Base-by-base conservation (phyloP, 2,888 invertebrate genomes). In the Caenorhabditis drosophilae region DNA sequence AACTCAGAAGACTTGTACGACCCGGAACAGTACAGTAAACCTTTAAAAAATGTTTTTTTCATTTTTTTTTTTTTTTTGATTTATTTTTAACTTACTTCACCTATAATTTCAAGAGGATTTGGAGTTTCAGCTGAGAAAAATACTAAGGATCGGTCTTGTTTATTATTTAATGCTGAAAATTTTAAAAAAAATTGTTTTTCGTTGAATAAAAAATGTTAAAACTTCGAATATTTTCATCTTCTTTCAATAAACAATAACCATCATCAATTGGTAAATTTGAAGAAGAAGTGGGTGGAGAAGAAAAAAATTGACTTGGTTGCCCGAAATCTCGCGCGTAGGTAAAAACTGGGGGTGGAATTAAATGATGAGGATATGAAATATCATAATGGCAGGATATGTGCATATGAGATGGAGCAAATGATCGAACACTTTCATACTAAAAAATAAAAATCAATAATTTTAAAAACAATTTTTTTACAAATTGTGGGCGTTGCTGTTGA, bases 21-120 rank as follows among this genome's bases (percentile, higher is more conserved):
- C 98, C 98, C 35, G 98, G 97, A 52, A 97, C 97, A 49, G 93
- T 93, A 87, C 96, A 97, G 89, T 97, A 98, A 75, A 97, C 93
- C 87, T 97, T 46, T n/a, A 41, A 47, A 35, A n/a, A 16, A 46
- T 9, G 1, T 15, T 6, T 20, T 25, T n/a, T 4, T 18, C 4
- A 22, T 6, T 12, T n/a, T 36, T 4, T 36, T 15, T 7, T 4
- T 18, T 4, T 36, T 15, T 7, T 4, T 18, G 49, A 22, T 12
- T 6, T n/a, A 6, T n/a, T 9, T 12, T 9, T 4, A 35, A 11
- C 15, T 6, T 20, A 38, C 58, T 55, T 60, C 60, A 2, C 67
- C 60, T 18, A 67, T 54, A 18, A 61, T 57, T 42, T 60, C 61
- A 18, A 61, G 34, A 1, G 56, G 59, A 3, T 48, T 47, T n/a